Evolutionary conservation across 1,140 invertebrate genomes (phyloP), one percentile per base, ranked within the genome.

Genomic region (Mizuhopecten yessoensis): DNA sequence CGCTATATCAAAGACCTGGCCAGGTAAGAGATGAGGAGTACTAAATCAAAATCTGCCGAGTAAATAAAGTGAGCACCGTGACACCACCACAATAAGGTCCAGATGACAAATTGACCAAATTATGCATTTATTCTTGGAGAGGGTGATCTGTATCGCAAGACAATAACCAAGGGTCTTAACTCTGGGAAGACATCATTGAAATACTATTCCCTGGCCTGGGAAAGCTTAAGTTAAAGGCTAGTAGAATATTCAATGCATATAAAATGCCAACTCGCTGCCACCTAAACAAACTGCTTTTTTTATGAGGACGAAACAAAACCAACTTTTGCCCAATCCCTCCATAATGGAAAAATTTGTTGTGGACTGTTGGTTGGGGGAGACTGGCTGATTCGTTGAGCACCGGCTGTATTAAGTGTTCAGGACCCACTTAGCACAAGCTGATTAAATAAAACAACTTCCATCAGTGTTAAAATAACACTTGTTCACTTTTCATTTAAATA

Each of bases 211-310:
- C 87, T 88, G 39, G 87, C 87, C 34, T 88, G 87, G 87, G 87
- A 88, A 88, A 88, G 87, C 87, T 88, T 39, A 88, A 88, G 9
- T 88, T 91, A 36, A 49, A 42, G 86, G 75, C 90, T 34, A 29
- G 57, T 36, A 91, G 88, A 91, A 91, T 91, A 89, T 91, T 91
- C 90, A 89, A 91, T 89, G 90, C 89, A 91, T 42, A 75, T 91
- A 86, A 91, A 91, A 91, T 23, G 34, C 86, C 86, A 34, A 34
- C 86, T 90, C 23, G 17, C 39, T 87, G 87, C 87, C 87, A 90
- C 34, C 87, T 86, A 89, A 91, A 86, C 34, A 45, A 87, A 87
- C 86, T 23, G 10, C n/a, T n/a, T 87, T n/a, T 90, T 88, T 88
- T 88, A 88, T 91, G 86, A 90, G 29, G 34, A 86, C 49, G 88